A percentile compares a stretch with the other conserved stretches of the same genome.
phyloP scores from a whole-genome alignment of 2,888 invertebrate genomes.

The Lissonota sp. region DNA sequence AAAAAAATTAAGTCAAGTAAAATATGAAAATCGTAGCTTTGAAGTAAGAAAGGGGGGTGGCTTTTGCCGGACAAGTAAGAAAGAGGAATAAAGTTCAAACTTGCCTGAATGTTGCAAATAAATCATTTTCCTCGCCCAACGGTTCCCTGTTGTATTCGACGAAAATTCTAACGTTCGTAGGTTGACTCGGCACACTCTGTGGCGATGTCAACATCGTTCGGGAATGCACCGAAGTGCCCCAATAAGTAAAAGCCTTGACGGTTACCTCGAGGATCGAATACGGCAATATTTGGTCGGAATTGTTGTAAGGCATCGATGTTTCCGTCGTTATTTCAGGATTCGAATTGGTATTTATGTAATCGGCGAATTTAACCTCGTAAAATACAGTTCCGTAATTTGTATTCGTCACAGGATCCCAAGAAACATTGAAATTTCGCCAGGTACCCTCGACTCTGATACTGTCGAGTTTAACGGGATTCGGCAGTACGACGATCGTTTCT shows the following conservation, averaged over 20 bases:
- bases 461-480: constrained; percentile 88
- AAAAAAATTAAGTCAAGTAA: too few species aligned
- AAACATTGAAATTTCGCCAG: constrained; percentile 93
- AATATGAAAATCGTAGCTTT: neutral
- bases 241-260: constrained; percentile 92
- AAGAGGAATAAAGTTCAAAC: neutral
- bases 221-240: constrained; percentile 90
- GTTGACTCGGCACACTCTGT: constrained; percentile 91
- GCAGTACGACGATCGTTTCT: constrained; percentile 88
- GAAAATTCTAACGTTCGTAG: constrained; percentile 90
- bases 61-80: constrained; percentile 53
- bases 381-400: constrained; percentile 93
- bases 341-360: constrained; percentile 87
- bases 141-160: constrained; percentile 85
- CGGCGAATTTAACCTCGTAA: constrained; percentile 91
- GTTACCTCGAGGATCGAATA: constrained; percentile 90
- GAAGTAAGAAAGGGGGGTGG: neutral
- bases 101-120: constrained; percentile 78
- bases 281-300: constrained; percentile 86
- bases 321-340: constrained; percentile 79
- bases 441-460: constrained; percentile 90
- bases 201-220: constrained; percentile 90
- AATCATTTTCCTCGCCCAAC: constrained; percentile 74
- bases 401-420: constrained; percentile 90
- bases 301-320: constrained; percentile 78